These are phyloP conservation scores for Galerucella calmariensis DNA, from an alignment of 2,888 invertebrate genomes.

Conservation along the genomic window DNA sequence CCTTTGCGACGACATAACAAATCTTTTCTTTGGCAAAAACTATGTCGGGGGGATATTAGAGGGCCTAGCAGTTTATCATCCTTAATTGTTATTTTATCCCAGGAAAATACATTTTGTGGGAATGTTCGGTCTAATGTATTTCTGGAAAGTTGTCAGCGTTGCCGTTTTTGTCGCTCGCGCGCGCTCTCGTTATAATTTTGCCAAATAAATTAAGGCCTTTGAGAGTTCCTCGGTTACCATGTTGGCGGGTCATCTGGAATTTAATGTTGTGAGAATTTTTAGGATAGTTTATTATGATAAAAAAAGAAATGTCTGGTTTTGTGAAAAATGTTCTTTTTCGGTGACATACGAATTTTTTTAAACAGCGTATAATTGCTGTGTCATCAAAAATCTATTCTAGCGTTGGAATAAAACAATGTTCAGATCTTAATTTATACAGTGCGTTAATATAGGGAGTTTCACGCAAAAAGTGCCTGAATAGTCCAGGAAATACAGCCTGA, in stretches of 20 bases:
- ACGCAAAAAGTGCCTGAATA: too few relatives aligned
- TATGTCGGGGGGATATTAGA: conserved; percentile 37
- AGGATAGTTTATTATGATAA: conserved; percentile 24
- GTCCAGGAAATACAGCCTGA: too few relatives aligned
- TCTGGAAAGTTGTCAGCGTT: conserved; percentile 39
- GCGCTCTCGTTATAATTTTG: conserved; percentile 34
- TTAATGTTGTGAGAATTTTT: conserved; percentile 32
- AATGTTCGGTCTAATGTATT: conserved; percentile 40
- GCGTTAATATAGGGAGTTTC: too few relatives aligned
- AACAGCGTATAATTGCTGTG: background rate
- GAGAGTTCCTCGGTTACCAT: conserved; percentile 24
- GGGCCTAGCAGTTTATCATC: conserved; percentile 41
- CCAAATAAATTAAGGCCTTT: conserved; percentile 33
- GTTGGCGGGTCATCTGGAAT: conserved; percentile 26
- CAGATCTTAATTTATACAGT: too few relatives aligned
- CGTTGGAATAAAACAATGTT: background rate
- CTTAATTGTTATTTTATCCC: conserved; percentile 44
- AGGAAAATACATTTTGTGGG: conserved; percentile 39
- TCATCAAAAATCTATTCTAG: background rate
- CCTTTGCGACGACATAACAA: conserved; percentile 34
- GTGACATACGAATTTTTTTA: background rate
- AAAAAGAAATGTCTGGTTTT: conserved; percentile 15
- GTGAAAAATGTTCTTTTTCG: background rate
- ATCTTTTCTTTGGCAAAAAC: conserved; percentile 36
- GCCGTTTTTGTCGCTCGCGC: conserved; percentile 33